A percentile compares a stretch with the other conserved stretches of the same genome.
phyloP scores from a whole-genome alignment of 2,888 invertebrate species.

The Leptogaster cylindrica region DNA sequence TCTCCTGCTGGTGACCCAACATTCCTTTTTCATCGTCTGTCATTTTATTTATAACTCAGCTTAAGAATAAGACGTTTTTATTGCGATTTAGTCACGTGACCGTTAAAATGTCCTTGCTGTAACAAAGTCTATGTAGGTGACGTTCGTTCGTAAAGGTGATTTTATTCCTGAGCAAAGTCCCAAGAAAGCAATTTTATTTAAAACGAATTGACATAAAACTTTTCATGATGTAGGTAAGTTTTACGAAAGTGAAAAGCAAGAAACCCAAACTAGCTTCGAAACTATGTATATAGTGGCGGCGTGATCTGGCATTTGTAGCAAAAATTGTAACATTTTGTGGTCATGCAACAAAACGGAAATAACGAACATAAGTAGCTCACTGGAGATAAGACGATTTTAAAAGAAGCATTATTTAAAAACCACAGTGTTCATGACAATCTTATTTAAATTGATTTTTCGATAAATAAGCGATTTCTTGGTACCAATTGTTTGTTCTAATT shows the following conservation, averaged over 20 bases:
- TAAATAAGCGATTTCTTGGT: too few relatives aligned
- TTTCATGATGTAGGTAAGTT: conserved; percentile 14
- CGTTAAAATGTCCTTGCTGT: conserved; percentile 29
- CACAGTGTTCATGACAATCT: too few relatives aligned
- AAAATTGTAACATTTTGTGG: conserved; percentile 18
- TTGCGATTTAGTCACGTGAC: conserved; percentile 40
- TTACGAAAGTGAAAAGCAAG: conserved; percentile 23
- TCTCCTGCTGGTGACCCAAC: neutral
- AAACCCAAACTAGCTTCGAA: conserved; percentile 7
- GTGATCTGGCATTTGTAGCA: neutral
- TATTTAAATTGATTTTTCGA: too few relatives aligned
- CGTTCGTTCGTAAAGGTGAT: neutral
- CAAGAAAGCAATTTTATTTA: conserved; percentile 28
- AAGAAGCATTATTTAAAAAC: too few relatives aligned
- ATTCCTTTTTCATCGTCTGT: conserved; percentile 5
- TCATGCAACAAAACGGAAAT: too few relatives aligned
- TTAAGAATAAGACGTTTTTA: conserved; percentile 38
- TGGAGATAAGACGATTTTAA: too few relatives aligned
- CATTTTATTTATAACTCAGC: conserved; percentile 36
- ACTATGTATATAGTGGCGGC: neutral
- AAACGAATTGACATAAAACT: neutral
- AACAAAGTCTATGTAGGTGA: conserved; percentile 7
- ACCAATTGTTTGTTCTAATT: too few relatives aligned
- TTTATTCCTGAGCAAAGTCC: neutral
- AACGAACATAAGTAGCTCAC: too few relatives aligned